These are phyloP conservation scores for Melanotaenia pygmaea DNA, from an alignment of 2,797 vertebrate species.

Conservation along the genomic window DNA sequence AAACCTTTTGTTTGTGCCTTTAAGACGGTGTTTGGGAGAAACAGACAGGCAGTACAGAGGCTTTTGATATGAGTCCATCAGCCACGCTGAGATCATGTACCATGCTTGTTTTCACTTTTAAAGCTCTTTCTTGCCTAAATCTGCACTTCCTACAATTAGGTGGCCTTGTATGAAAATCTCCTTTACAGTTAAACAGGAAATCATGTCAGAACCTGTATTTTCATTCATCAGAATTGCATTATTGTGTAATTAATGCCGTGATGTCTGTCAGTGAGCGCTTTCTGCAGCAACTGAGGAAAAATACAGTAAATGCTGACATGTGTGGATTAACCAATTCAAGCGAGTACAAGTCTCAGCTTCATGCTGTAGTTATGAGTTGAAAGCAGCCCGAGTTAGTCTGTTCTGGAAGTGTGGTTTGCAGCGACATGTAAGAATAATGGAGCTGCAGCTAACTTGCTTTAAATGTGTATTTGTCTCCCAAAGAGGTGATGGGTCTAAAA, in stretches of 20 bases:
- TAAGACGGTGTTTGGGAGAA: conserved; percentile 21
- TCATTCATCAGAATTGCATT: neutral
- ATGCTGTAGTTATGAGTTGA: neutral
- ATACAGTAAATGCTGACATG: conserved; percentile 13
- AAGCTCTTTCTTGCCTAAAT: neutral
- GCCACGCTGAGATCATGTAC: conserved; percentile 1
- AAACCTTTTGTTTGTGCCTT: conserved; percentile 66
- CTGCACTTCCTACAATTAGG: neutral
- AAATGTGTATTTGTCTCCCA: neutral
- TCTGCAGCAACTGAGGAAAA: neutral
- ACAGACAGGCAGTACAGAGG: conserved; percentile 9
- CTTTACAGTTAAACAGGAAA: conserved; percentile 7
- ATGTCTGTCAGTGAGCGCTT: neutral
- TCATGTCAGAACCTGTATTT: conserved; percentile 3
- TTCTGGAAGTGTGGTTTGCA: neutral
- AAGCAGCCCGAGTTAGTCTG: neutral
- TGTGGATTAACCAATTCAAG: neutral
- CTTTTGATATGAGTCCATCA: neutral
- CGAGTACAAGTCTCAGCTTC: conserved; percentile 14
- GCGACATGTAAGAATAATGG: too few species aligned
- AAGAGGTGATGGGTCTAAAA: neutral
- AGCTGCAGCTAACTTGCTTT: neutral
- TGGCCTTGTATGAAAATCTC: neutral
- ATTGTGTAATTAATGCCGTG: neutral
- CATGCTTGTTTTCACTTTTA: neutral